phyloP scores from a whole-genome alignment of 2,888 invertebrate species.

The Adelphocoris suturalis region DNA sequence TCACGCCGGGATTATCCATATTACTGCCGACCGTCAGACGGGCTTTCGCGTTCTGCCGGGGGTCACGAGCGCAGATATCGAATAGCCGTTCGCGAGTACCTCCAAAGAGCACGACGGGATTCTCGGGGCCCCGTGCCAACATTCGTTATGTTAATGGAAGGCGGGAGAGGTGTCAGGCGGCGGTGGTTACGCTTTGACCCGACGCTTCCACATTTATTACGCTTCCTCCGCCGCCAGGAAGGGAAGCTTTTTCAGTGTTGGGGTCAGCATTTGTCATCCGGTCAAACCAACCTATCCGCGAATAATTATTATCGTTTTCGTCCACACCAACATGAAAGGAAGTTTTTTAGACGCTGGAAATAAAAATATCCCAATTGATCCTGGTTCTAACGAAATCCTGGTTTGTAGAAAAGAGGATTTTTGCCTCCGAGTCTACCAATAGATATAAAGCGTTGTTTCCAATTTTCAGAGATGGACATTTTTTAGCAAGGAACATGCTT shows the following conservation, averaged over 20 bases:
- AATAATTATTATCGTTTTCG: not conserved
- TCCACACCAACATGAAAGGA: no score
- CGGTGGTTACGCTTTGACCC: conserved; percentile 21
- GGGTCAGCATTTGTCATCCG: not conserved
- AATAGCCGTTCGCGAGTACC: conserved; percentile 6
- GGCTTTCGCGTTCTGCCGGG: not conserved
- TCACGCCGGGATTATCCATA: not conserved
- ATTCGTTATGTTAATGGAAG: conserved; percentile 26
- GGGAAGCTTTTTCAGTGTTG: conserved; percentile 11
- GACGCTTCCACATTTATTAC: conserved; percentile 34
- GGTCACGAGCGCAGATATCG: not conserved
- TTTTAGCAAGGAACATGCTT: no score
- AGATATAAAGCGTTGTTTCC: no score
- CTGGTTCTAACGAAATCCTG: no score
- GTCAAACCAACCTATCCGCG: not conserved
- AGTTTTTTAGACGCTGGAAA: no score
- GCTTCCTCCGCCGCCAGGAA: not conserved
- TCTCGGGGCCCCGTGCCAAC: conserved; percentile 34
- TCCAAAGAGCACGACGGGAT: conserved; percentile 30
- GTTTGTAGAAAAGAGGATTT: no score
- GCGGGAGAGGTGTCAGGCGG: not conserved
- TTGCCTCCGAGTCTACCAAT: no score
- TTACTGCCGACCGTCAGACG: conserved; percentile 28
- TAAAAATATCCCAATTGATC: no score
- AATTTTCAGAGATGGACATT: no score